phyloP scores from a whole-genome alignment of 2,113 vertebrate species.

The Prietella phreatophila region DNA sequence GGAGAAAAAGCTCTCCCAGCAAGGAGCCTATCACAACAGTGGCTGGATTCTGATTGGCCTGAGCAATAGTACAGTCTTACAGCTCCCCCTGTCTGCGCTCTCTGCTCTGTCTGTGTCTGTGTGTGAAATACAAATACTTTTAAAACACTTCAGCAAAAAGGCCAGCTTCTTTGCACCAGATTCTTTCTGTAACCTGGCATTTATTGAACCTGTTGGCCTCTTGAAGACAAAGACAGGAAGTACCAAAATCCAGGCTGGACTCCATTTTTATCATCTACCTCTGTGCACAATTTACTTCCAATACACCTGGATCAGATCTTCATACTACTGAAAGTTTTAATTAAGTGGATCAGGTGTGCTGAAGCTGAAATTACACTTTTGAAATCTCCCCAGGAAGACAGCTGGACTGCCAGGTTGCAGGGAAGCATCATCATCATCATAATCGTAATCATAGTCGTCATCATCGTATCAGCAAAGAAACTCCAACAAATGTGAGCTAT shows the following conservation, averaged over 20 bases:
- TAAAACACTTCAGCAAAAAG: slow-evolving; percentile 45
- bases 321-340: slow-evolving; percentile 4
- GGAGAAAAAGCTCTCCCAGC: slow-evolving; percentile 68
- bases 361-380: neutral
- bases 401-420: neutral
- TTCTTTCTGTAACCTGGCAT: slow-evolving; percentile 42
- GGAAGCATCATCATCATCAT: neutral
- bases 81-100: slow-evolving; percentile 64
- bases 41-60: slow-evolving; percentile 65
- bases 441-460: neutral
- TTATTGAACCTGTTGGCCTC: slow-evolving; percentile 32
- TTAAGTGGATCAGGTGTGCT: slow-evolving; percentile 21
- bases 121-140: slow-evolving; percentile 46
- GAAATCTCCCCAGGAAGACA: slow-evolving; percentile 14
- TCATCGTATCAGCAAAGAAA: neutral
- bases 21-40: slow-evolving; percentile 67
- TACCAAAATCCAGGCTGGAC: neutral
- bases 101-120: neutral
- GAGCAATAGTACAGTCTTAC: slow-evolving; percentile 56
- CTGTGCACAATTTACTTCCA: neutral
- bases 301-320: neutral
- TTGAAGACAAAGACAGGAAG: slow-evolving; percentile 24
- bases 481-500: neutral
- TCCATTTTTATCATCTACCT: neutral
- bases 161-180: slow-evolving; percentile 44